Evolutionary conservation across 2,797 vertebrate species (phyloP), one percentile per base, ranked within the genome.

Genomic region (Brachymystax lenok): DNA sequence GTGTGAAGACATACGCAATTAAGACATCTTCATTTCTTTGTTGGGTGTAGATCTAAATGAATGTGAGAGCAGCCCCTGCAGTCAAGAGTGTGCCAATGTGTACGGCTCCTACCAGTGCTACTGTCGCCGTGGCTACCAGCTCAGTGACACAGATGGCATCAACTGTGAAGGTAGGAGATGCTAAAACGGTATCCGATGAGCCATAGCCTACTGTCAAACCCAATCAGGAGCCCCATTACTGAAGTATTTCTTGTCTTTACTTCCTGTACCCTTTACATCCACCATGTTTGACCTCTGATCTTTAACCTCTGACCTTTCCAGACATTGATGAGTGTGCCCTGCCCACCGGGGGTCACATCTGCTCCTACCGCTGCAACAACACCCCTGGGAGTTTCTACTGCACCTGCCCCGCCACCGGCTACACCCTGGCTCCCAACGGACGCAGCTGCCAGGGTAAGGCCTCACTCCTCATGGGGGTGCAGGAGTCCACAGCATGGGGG

Each of bases 51-150:
- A 99, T 81, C 59, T 99, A 79, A 98, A 99, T 0, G 98, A 99
- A 78, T 99, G 98, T 74, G 94, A 92, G 73, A 95, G 83, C 86
- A 96, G 82, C 78, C 98, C 97, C 0, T 99, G 98, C 76, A 98
- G 96, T 83, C 98, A 99, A 81, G 97, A 99, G 84, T 99, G 98
- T 3, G 96, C 97, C 84, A 99, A 99, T 0, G 96, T 99, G 35
- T 98, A 98, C 0, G 98, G 98, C 63, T 99, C 98, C 64, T 99
- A 98, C 88, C 98, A 99, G 92, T 99, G 98, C 69, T 99, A 99
- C 77, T 99, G 98, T 84, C 98, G 97, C 70, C 96, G 97, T 0
- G 98, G 98, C 5, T 99, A 97, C 91, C 97, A 98, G 87, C 96
- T 99, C 69, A 99, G 97, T 3, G 98, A 99, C 50, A 88, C 94